Evolutionary conservation across 2,797 vertebrate species (phyloP).

Genomic region (Ptychobarbus kaznakovi): DNA sequence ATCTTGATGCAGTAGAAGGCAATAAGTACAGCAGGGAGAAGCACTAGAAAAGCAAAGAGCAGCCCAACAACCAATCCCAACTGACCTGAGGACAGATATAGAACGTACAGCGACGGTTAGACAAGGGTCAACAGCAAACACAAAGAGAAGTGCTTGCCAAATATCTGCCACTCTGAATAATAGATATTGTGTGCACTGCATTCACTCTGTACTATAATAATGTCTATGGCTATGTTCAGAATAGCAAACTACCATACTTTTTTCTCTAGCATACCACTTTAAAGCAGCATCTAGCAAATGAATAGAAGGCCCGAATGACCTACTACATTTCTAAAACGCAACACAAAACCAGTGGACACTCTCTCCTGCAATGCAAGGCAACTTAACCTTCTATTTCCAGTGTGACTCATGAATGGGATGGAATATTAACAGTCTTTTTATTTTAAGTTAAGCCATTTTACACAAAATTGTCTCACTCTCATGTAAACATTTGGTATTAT

Average conservation of each 20-base stretch:
- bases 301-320: background rate
- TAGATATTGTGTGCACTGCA: conserved; percentile 15
- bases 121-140: conserved; percentile 52
- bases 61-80: conserved; percentile 76
- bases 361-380: background rate
- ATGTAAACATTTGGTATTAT: background rate
- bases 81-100: conserved; percentile 72
- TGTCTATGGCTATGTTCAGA: background rate
- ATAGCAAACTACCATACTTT: background rate
- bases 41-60: conserved; percentile 82
- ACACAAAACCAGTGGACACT: background rate
- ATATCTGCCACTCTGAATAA: conserved; percentile 39
- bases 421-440: background rate
- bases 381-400: background rate
- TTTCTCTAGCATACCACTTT: background rate
- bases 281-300: background rate
- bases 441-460: background rate
- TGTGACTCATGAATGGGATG: background rate
- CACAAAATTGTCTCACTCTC: background rate
- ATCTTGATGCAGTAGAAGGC: conserved; percentile 82
- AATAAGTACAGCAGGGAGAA: conserved; percentile 79
- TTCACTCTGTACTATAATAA: conserved; percentile 21
- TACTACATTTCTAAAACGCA: background rate
- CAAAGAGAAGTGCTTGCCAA: conserved; percentile 9
- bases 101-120: conserved; percentile 42